A percentile compares a stretch with the other conserved stretches of the same genome.
phyloP scores from a whole-genome alignment of 2,888 invertebrate genomes.

The Xylocampa areola region DNA sequence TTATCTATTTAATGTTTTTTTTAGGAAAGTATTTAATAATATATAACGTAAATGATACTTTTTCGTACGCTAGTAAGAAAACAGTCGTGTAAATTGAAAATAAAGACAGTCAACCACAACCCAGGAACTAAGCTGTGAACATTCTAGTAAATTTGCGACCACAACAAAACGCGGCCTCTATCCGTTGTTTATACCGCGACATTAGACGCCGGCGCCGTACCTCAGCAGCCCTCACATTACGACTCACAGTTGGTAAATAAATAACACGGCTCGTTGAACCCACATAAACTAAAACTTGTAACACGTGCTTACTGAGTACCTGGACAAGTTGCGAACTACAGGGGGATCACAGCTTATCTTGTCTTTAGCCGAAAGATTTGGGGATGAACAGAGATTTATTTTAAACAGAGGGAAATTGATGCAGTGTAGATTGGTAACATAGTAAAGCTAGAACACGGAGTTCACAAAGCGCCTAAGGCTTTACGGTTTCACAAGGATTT shows the following conservation, averaged over 20 bases:
- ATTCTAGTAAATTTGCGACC: constrained; percentile 6
- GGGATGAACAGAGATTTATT: constrained; percentile 6
- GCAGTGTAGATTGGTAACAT: no score
- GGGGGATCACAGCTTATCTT: constrained; percentile 32
- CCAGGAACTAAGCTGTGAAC: background rate
- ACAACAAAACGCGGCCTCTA: constrained; percentile 37
- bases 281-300: constrained; percentile 47
- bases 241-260: constrained; percentile 43
- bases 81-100: constrained; percentile 1
- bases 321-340: constrained; percentile 39
- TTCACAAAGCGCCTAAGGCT: no score
- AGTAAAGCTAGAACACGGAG: no score
- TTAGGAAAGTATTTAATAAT: no score
- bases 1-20: no score
- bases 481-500: no score
- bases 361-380: constrained; percentile 22
- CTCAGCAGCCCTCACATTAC: constrained; percentile 30
- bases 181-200: constrained; percentile 25
- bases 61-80: background rate
- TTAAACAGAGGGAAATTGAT: no score
- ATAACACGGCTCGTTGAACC: constrained; percentile 41
- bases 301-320: constrained; percentile 18
- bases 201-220: constrained; percentile 28
- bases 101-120: background rate
- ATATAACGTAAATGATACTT: no score